These are phyloP conservation scores for Epinotia brunnichana DNA, from an alignment of 2,888 invertebrate genomes.

Conservation along the genomic window DNA sequence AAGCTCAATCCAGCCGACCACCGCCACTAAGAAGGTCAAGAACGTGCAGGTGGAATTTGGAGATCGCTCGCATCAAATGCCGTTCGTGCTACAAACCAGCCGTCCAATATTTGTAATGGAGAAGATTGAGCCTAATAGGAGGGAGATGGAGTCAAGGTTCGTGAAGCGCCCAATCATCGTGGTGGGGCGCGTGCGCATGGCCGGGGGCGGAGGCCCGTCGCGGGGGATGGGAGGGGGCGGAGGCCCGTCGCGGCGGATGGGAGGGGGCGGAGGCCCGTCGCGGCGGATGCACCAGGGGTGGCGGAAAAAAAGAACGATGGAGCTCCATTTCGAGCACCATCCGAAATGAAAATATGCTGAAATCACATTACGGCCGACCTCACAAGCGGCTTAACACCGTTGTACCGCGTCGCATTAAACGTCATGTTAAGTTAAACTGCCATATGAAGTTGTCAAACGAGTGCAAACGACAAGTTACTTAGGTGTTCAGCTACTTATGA, in stretches of 20 bases:
- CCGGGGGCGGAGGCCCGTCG: not conserved
- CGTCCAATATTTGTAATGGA: not conserved
- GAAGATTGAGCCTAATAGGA: not conserved
- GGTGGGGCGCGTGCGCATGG: not conserved
- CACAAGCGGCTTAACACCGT: too few relatives aligned
- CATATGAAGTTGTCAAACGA: too few relatives aligned
- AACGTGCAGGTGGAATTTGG: not conserved
- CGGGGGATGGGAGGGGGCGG: not conserved
- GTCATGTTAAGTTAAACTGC: too few relatives aligned
- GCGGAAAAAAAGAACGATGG: not conserved
- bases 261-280: not conserved
- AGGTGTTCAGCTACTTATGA: too few relatives aligned
- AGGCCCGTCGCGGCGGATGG: not conserved
- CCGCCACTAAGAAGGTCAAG: not conserved
- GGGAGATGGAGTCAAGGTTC: not conserved
- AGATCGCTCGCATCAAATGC: not conserved
- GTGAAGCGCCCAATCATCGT: conserved; percentile 9
- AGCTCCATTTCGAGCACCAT: not conserved
- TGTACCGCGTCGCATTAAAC: too few relatives aligned
- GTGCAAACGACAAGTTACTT: too few relatives aligned
- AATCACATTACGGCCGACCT: too few relatives aligned
- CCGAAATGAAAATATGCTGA: not conserved
- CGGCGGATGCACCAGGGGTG: not conserved
- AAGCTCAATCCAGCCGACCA: not conserved
- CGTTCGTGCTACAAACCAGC: not conserved